phyloP scores from a whole-genome alignment of 2,888 invertebrate genomes.

The Acleris sparsana region DNA sequence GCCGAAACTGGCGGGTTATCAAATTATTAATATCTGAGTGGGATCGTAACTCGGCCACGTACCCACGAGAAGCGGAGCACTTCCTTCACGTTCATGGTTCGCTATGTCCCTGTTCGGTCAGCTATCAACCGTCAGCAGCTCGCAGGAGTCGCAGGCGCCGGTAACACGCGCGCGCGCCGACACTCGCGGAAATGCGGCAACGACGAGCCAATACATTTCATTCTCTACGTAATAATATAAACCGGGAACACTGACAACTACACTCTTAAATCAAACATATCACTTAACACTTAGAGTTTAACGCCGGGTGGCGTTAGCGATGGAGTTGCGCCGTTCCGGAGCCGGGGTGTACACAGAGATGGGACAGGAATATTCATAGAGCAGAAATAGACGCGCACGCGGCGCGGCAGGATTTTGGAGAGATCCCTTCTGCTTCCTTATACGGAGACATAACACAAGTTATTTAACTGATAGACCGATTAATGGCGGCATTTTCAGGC shows the following conservation, averaged over 20 bases:
- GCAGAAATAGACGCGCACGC: constrained; percentile 61
- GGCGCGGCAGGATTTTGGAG: constrained; percentile 37
- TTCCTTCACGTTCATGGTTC: constrained; percentile 18
- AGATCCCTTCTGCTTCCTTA: constrained; percentile 38
- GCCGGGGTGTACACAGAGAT: constrained; percentile 49
- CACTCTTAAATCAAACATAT: not conserved
- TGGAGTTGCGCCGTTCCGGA: constrained; percentile 40
- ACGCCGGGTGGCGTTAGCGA: constrained; percentile 36
- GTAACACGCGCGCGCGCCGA: constrained; percentile 29
- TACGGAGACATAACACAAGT: constrained; percentile 21
- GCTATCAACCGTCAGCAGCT: constrained; percentile 10
- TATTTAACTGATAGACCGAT: not conserved
- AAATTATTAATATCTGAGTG: constrained; percentile 26
- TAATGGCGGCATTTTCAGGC: not conserved
- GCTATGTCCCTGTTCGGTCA: constrained; percentile 6
- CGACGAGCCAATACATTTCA: constrained; percentile 46
- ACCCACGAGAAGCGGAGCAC: constrained; percentile 20
- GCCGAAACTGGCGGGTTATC: not conserved
- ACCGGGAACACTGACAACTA: constrained; percentile 6
- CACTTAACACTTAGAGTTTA: not conserved
- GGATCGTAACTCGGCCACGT: constrained; percentile 5
- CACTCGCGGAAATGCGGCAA: constrained; percentile 50
- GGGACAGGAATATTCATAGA: constrained; percentile 69
- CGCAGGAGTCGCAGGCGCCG: constrained; percentile 6
- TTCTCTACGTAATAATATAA: constrained; percentile 30